Evolutionary conservation across 2,888 invertebrate species (phyloP), one percentile per base, ranked within the genome.

Genomic region (Brachynemurus nebulosus): DNA sequence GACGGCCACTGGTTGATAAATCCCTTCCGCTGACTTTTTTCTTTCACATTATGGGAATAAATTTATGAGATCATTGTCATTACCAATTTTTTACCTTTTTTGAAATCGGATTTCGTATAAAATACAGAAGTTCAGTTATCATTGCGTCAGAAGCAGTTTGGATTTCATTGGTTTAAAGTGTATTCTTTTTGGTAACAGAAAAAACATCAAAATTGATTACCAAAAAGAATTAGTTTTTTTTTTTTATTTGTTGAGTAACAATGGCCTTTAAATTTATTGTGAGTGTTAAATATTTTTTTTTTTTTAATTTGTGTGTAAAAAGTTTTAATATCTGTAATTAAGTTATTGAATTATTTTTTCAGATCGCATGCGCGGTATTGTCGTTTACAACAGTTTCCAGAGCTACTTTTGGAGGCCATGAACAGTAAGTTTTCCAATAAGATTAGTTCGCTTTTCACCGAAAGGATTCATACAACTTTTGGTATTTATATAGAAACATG

Each of bases 401-500:
- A 38, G 49, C 57, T 12, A 55, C 55, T 17, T 57, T 57, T 48
- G 57, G 57, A 11, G 48, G 51, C 44, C 55, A 58, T 45, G 59
- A 58, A 54, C 57, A 59, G 58, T 59, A 54, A 57, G 58, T 57
- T 41, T 21, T 7, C 9, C 17, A 38, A 19, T 38, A 12, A 17
- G 6, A 16, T 36, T 36, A n/a, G n/a, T n/a, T n/a, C n/a, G n/a
- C n/a, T n/a, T n/a, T n/a, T n/a, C n/a, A n/a, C n/a, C n/a, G n/a
- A n/a, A n/a, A n/a, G n/a, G n/a, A n/a, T n/a, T n/a, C n/a, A n/a
- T n/a, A n/a, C n/a, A n/a, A n/a, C n/a, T n/a, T n/a, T n/a, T n/a
- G n/a, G n/a, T n/a, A n/a, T n/a, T n/a, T n/a, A n/a, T n/a, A n/a
- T n/a, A n/a, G n/a, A n/a, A n/a, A n/a, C n/a, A n/a, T n/a, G n/a